Conservation (phyloP, 2,888 invertebrate species). For the Cyrtodaria siliqua region DNA sequence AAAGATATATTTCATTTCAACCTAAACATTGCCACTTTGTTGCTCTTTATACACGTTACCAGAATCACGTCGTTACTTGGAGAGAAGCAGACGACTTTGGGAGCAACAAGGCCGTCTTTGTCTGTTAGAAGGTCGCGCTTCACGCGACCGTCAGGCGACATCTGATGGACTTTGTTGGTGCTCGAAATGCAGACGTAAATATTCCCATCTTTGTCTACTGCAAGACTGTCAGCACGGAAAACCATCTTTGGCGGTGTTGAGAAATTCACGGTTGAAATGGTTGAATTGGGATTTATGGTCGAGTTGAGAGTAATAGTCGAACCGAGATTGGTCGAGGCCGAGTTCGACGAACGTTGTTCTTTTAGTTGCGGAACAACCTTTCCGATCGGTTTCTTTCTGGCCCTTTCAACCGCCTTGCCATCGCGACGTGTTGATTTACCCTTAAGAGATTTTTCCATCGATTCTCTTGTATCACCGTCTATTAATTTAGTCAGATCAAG, state of each 20-base stretch:
- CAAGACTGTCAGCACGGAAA: conserved; percentile 50
- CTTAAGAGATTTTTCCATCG: conserved; percentile 23
- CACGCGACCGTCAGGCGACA: conserved; percentile 54
- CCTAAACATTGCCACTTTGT: conserved; percentile 53
- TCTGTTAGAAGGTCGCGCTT: conserved; percentile 54
- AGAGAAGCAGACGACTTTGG: conserved; percentile 55
- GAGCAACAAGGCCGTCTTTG: conserved; percentile 51
- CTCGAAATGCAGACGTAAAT: conserved; percentile 57
- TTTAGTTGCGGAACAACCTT: conserved; percentile 34
- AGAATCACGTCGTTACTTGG: conserved; percentile 50
- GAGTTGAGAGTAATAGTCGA: conserved; percentile 7
- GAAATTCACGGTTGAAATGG: conserved; percentile 21
- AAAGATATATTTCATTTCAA: conserved; percentile 30
- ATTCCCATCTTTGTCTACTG: conserved; percentile 52
- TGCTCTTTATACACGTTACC: conserved; percentile 53
- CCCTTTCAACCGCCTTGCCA: conserved; percentile 53
- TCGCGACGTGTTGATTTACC: conserved; percentile 19
- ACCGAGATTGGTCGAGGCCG: neutral
- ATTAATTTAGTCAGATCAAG: conserved; percentile 39
- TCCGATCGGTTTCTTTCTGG: conserved; percentile 31
- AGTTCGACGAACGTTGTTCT: neutral
- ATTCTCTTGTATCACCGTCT: conserved; percentile 23
- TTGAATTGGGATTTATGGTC: conserved; percentile 40
- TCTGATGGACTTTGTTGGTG: conserved; percentile 53
- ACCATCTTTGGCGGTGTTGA: conserved; percentile 39